Evolutionary conservation across 2,797 vertebrate species (phyloP).

Genomic region (Micrastur ruficollis): DNA sequence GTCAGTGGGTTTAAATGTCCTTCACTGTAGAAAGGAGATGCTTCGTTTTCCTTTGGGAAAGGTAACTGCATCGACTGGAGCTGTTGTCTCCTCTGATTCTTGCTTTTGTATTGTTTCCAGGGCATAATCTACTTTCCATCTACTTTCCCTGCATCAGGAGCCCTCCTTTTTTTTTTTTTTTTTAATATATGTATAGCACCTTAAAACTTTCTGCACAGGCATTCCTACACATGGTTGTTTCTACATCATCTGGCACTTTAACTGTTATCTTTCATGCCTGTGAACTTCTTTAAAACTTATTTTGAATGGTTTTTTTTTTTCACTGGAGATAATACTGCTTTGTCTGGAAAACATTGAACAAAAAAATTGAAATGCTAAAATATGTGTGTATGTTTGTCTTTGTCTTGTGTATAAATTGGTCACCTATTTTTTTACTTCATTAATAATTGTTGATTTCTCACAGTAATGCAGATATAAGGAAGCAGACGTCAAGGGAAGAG

Average conservation of each 20-base stretch:
- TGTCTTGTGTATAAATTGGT: constrained; percentile 43
- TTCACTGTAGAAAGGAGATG: neutral
- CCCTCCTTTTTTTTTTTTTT: neutral
- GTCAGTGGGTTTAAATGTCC: neutral
- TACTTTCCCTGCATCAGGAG: neutral
- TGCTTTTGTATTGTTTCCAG: neutral
- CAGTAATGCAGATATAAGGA: constrained; percentile 63
- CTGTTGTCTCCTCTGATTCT: neutral
- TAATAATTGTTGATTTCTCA: constrained; percentile 66
- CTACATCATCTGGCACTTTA: neutral
- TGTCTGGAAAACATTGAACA: neutral
- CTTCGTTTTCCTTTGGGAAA: neutral
- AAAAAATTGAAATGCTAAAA: neutral
- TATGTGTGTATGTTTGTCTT: constrained; percentile 3
- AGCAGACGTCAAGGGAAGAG: constrained; percentile 66
- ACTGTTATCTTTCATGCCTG: neutral
- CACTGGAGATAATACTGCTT: neutral
- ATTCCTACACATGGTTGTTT: neutral
- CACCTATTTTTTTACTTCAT: constrained; percentile 58
- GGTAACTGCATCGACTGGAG: neutral
- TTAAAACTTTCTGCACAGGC: neutral
- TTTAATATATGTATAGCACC: neutral
- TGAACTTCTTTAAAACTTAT: neutral
- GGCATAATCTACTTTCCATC: neutral
- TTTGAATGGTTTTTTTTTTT: neutral